Evolutionary conservation across 23 tunicate genomes (phyloP).

Genomic region (Phallusia fumigata): DNA sequence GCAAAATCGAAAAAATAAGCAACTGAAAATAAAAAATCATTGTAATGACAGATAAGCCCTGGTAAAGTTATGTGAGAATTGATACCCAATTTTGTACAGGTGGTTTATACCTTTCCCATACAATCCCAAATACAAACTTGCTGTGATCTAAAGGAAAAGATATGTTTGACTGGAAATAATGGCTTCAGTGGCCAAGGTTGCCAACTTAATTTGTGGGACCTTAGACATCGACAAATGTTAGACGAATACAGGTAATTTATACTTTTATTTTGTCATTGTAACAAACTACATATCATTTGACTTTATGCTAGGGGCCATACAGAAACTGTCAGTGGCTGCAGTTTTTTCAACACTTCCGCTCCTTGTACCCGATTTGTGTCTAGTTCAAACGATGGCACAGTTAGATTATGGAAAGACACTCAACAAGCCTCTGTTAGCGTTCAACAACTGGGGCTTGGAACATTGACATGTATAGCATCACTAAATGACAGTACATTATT

Average conservation of each 20-base stretch:
- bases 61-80: too few species aligned
- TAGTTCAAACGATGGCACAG: slow-evolving; percentile 66
- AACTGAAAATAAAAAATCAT: too few species aligned
- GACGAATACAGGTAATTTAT: slow-evolving; percentile 37
- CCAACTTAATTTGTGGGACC: slow-evolving; percentile 58
- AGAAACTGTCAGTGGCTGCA: slow-evolving; percentile 56
- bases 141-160: slow-evolving; percentile 44
- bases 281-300: neutral
- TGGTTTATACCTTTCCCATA: slow-evolving; percentile 47
- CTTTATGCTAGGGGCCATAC: slow-evolving; percentile 47
- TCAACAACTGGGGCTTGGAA: slow-evolving; percentile 34
- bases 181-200: slow-evolving; percentile 78
- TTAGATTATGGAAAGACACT: slow-evolving; percentile 59
- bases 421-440: neutral
- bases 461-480: slow-evolving; percentile 36
- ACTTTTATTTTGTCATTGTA: neutral
- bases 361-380: slow-evolving; percentile 29
- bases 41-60: too few species aligned
- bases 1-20: too few species aligned
- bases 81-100: slow-evolving; percentile 15
- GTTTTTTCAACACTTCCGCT: slow-evolving; percentile 21
- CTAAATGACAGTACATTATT: slow-evolving; percentile 36
- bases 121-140: slow-evolving; percentile 79
- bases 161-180: slow-evolving; percentile 53
- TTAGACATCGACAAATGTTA: slow-evolving; percentile 37